These are phyloP conservation scores for Rana temporaria DNA, from an alignment of 2,113 vertebrate genomes.

Conservation along the genomic window DNA sequence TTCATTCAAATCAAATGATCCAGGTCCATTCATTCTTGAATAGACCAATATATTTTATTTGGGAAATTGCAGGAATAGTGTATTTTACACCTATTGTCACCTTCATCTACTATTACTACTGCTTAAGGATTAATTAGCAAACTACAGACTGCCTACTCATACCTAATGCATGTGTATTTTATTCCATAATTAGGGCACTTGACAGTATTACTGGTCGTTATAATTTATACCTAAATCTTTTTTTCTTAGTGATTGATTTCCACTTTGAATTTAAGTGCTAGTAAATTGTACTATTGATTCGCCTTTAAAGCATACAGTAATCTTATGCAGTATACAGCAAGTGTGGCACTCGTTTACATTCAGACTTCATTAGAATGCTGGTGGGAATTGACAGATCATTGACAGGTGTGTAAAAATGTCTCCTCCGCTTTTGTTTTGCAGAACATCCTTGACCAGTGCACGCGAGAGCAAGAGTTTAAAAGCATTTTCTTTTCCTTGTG, in stretches of 20 bases:
- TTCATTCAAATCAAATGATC: too few relatives aligned
- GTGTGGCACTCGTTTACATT: neutral
- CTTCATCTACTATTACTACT: too few relatives aligned
- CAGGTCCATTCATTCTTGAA: too few relatives aligned
- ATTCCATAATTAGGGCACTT: neutral
- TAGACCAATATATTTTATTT: too few relatives aligned
- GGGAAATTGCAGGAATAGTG: too few relatives aligned
- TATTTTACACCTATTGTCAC: too few relatives aligned
- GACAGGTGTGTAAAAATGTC: slow-evolving; percentile 10
- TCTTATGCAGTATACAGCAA: neutral
- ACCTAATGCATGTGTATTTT: neutral
- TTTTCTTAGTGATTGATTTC: slow-evolving; percentile 29
- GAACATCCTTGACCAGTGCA: slow-evolving; percentile 82
- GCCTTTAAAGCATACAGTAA: neutral
- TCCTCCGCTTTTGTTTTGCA: slow-evolving; percentile 49
- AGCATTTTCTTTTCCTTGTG: slow-evolving; percentile 82
- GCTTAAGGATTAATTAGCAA: too few relatives aligned
- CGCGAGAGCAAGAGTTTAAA: slow-evolving; percentile 82
- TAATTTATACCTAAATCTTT: slow-evolving; percentile 12
- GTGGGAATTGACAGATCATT: slow-evolving; percentile 8
- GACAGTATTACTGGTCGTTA: neutral
- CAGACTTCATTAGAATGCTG: slow-evolving; percentile 3
- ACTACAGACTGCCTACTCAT: too few relatives aligned
- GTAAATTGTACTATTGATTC: slow-evolving; percentile 40
- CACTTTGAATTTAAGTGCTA: neutral